A percentile compares a stretch with the other conserved stretches of the same genome.
Evolutionary conservation across 2,888 invertebrate genomes (phyloP).

Genomic region (Malacosoma neustria): DNA sequence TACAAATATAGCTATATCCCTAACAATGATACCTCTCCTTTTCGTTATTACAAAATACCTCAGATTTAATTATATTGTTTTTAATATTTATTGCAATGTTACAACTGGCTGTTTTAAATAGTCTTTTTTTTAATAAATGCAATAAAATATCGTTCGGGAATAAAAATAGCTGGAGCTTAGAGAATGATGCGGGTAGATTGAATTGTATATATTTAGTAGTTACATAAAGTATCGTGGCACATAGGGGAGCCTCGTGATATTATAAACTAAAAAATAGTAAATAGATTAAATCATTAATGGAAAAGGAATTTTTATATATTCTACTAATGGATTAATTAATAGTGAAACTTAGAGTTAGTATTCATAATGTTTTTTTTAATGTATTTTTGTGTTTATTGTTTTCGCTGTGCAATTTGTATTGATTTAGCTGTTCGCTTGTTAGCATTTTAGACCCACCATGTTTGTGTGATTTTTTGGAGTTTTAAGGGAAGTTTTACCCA

Average conservation of each 20-base stretch:
- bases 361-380: slow-evolving; percentile 43
- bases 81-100: slow-evolving; percentile 64
- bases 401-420: slow-evolving; percentile 67
- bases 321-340: slow-evolving; percentile 71
- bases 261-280: slow-evolving; percentile 64
- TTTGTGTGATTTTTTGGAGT: slow-evolving; percentile 13
- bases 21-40: slow-evolving; percentile 49
- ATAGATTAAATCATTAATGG: slow-evolving; percentile 72
- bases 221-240: slow-evolving; percentile 63
- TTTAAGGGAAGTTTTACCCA: not conserved
- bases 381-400: slow-evolving; percentile 62
- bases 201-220: slow-evolving; percentile 68
- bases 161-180: slow-evolving; percentile 54
- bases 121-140: slow-evolving; percentile 15
- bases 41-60: slow-evolving; percentile 64
- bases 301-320: slow-evolving; percentile 73
- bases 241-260: slow-evolving; percentile 70
- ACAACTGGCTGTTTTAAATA: slow-evolving; percentile 33
- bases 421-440: slow-evolving; percentile 40
- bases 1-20: slow-evolving; percentile 13
- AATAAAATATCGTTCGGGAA: slow-evolving; percentile 30
- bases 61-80: slow-evolving; percentile 67
- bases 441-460: slow-evolving; percentile 16
- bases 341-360: slow-evolving; percentile 67
- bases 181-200: slow-evolving; percentile 65